A percentile compares a stretch with the other conserved stretches of the same genome.
Evolutionary conservation across 2,888 invertebrate genomes (phyloP).

Genomic region (Macaria notata): DNA sequence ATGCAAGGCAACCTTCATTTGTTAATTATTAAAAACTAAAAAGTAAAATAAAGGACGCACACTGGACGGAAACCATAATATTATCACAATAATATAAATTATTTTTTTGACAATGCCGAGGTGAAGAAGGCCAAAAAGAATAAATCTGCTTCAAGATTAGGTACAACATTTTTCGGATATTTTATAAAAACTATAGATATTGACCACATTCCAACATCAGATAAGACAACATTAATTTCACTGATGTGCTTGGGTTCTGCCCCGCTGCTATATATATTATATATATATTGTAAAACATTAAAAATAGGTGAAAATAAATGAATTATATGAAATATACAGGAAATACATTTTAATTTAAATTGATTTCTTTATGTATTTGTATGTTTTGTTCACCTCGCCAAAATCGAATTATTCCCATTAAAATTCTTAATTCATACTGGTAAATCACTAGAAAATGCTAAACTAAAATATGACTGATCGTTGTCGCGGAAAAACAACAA

Average conservation of each 20-base stretch:
- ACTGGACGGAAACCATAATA: slow-evolving; percentile 51
- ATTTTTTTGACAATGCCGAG: slow-evolving; percentile 9
- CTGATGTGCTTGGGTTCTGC: too few species aligned
- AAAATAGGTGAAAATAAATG: too few species aligned
- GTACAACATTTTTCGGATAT: too few species aligned
- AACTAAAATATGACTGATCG: slow-evolving; percentile 63
- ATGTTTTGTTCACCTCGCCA: slow-evolving; percentile 22
- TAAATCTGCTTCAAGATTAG: too few species aligned
- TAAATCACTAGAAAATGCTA: slow-evolving; percentile 51
- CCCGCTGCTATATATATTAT: too few species aligned
- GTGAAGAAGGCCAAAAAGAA: slow-evolving; percentile 11
- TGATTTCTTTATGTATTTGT: slow-evolving; percentile 15
- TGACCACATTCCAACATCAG: too few species aligned
- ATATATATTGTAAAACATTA: too few species aligned
- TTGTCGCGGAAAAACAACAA: slow-evolving; percentile 57
- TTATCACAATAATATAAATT: slow-evolving; percentile 60
- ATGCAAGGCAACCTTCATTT: slow-evolving; percentile 71
- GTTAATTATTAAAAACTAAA: slow-evolving; percentile 41
- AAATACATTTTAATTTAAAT: too few species aligned
- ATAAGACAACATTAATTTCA: too few species aligned
- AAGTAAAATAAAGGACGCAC: slow-evolving; percentile 24
- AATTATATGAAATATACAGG: too few species aligned
- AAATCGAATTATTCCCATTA: slow-evolving; percentile 25
- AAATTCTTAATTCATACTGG: slow-evolving; percentile 41
- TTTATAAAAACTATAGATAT: too few species aligned